phyloP scores from a whole-genome alignment of 2,113 vertebrate genomes.

The Empidonax traillii region DNA sequence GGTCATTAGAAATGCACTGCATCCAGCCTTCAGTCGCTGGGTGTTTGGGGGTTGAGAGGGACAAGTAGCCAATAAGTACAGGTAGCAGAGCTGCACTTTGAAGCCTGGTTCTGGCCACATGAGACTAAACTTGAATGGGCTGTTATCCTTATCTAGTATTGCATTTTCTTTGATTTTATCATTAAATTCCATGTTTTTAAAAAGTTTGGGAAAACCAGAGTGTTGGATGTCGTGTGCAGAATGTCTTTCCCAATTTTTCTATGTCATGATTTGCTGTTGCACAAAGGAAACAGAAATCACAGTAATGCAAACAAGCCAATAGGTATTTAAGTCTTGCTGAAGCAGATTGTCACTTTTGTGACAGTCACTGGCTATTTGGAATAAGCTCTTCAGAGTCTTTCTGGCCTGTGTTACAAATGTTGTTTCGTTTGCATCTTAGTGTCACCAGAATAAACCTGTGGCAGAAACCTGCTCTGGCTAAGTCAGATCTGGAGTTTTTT shows the following conservation, averaged over 20 bases:
- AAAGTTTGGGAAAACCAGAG: background rate
- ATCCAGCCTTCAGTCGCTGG: background rate
- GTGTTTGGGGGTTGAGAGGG: background rate
- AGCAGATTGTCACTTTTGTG: background rate
- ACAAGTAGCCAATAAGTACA: background rate
- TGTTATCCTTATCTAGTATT: background rate
- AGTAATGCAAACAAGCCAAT: background rate
- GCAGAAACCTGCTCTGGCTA: background rate
- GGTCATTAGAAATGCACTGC: background rate
- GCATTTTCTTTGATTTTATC: background rate
- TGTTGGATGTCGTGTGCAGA: background rate
- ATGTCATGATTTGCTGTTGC: rapidly evolving
- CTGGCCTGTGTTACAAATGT: background rate
- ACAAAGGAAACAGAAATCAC: background rate
- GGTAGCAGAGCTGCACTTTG: background rate
- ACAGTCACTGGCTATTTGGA: background rate
- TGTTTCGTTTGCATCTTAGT: background rate
- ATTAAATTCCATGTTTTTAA: background rate
- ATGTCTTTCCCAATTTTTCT: background rate
- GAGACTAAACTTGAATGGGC: background rate
- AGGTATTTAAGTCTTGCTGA: background rate
- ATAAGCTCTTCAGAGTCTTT: background rate
- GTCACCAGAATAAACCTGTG: background rate
- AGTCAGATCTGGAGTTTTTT: background rate
- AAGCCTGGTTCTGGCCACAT: background rate